These are phyloP conservation scores for Sylvia atricapilla DNA, from an alignment of 2,113 vertebrate species.

Conservation along the genomic window DNA sequence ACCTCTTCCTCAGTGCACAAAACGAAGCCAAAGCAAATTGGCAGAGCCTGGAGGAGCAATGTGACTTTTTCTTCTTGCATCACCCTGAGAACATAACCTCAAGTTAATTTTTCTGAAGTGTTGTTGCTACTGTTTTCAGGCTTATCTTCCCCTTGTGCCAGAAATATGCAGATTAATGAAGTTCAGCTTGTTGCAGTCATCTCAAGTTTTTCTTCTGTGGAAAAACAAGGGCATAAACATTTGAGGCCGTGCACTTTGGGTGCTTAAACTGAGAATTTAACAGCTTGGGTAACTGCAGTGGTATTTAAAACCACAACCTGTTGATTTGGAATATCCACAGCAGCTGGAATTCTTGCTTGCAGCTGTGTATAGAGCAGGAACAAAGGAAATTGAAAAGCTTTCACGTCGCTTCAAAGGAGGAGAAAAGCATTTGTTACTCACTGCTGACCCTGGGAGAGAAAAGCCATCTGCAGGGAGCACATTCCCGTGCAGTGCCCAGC, in stretches of 20 bases:
- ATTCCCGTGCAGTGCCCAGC: not conserved
- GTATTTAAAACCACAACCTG: conserved; percentile 41
- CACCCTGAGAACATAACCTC: conserved; percentile 34
- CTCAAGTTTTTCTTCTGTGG: not conserved
- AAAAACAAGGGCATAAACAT: conserved; percentile 4
- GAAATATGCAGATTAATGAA: conserved; percentile 39
- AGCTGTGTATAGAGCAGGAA: conserved; percentile 33
- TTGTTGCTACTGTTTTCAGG: conserved; percentile 11
- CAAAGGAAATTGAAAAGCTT: conserved; percentile 54
- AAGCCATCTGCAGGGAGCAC: conserved; percentile 28
- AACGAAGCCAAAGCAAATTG: conserved; percentile 59
- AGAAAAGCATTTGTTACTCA: conserved; percentile 43
- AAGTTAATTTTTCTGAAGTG: conserved; percentile 57
- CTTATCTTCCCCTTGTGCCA: conserved; percentile 39
- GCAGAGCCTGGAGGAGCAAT: conserved; percentile 52
- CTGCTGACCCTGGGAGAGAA: conserved; percentile 15
- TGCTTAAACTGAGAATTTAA: not conserved
- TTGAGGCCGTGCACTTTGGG: not conserved
- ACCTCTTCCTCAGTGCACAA: conserved; percentile 34
- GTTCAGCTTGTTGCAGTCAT: not conserved
- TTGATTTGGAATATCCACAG: conserved; percentile 31
- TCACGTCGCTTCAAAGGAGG: conserved; percentile 35
- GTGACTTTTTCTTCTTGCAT: conserved; percentile 50
- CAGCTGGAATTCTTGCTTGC: conserved; percentile 30
- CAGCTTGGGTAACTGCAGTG: not conserved